Evolutionary conservation across 1,140 invertebrate species (phyloP).

Genomic region (Himalopsyche phryganea): DNA sequence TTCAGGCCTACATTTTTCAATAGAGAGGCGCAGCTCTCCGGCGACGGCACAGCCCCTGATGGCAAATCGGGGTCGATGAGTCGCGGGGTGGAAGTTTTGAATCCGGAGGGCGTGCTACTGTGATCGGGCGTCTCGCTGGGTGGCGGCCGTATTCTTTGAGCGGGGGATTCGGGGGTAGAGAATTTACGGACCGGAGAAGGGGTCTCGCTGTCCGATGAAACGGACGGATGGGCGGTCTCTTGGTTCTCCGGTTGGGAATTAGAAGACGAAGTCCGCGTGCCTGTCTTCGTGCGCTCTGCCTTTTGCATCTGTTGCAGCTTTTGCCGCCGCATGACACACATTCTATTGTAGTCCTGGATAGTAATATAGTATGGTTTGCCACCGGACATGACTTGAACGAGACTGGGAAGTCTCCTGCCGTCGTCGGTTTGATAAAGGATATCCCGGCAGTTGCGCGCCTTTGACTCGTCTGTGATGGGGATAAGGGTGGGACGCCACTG

Average conservation of each 20-base stretch:
- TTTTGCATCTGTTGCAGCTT: slow-evolving; percentile 58
- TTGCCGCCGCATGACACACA: slow-evolving; percentile 62
- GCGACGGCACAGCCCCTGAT: neutral
- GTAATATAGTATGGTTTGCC: slow-evolving; percentile 66
- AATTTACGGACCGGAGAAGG: slow-evolving; percentile 34
- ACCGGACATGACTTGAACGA: slow-evolving; percentile 61
- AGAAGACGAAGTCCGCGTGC: slow-evolving; percentile 33
- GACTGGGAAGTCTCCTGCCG: slow-evolving; percentile 52
- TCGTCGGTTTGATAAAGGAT: slow-evolving; percentile 55
- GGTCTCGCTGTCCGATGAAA: slow-evolving; percentile 38
- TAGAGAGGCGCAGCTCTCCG: slow-evolving; percentile 41
- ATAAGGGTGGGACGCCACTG: slow-evolving; percentile 67
- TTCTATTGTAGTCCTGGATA: slow-evolving; percentile 65
- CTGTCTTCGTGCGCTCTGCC: slow-evolving; percentile 39
- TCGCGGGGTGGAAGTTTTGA: no score
- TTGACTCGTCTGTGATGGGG: slow-evolving; percentile 52
- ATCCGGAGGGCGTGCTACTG: neutral
- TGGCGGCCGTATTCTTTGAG: neutral
- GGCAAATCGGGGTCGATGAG: no score
- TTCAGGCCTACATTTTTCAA: slow-evolving; percentile 49
- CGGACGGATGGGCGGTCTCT: slow-evolving; percentile 42
- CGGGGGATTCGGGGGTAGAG: slow-evolving; percentile 28
- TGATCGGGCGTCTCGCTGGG: neutral
- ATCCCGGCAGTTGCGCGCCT: slow-evolving; percentile 45
- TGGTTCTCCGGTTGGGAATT: slow-evolving; percentile 38